Conservation (phyloP, 2,113 vertebrate genomes). For the Neomonachus schauinslandi region DNA sequence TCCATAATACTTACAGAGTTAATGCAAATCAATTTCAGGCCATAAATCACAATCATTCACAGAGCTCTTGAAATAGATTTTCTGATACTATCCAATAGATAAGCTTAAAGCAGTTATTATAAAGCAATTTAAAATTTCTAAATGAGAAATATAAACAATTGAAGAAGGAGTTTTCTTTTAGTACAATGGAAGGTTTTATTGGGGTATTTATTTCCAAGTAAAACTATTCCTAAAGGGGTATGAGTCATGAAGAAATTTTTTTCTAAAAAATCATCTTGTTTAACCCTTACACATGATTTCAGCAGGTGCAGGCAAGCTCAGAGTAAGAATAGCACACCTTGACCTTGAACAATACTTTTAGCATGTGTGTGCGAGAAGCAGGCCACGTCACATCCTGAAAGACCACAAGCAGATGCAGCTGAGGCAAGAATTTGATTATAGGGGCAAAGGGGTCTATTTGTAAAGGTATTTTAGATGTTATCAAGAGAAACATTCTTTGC, state of each 20-base stretch:
- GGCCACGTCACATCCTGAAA: not conserved
- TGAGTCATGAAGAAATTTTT: not conserved
- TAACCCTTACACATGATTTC: not conserved
- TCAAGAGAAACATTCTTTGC: not conserved
- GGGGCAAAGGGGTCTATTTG: not conserved
- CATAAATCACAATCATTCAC: not conserved
- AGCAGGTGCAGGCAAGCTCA: not conserved
- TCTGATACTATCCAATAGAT: not conserved
- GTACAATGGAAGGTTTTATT: not conserved
- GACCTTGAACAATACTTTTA: not conserved
- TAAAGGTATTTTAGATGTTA: not conserved
- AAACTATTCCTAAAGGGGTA: not conserved
- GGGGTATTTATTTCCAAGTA: not conserved
- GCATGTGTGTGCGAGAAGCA: not conserved
- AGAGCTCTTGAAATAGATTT: not conserved
- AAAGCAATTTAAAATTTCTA: conserved; percentile 1
- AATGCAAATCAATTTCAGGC: not conserved
- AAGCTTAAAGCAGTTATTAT: not conserved
- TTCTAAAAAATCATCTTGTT: not conserved
- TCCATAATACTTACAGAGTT: not conserved
- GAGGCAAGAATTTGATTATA: not conserved
- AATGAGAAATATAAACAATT: not conserved
- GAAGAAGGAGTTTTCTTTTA: not conserved
- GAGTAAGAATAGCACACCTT: not conserved
- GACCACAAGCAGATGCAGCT: not conserved